Evolutionary conservation across 2,797 vertebrate species (phyloP), one percentile per base, ranked within the genome.

Genomic region (Cuniculus paca): DNA sequence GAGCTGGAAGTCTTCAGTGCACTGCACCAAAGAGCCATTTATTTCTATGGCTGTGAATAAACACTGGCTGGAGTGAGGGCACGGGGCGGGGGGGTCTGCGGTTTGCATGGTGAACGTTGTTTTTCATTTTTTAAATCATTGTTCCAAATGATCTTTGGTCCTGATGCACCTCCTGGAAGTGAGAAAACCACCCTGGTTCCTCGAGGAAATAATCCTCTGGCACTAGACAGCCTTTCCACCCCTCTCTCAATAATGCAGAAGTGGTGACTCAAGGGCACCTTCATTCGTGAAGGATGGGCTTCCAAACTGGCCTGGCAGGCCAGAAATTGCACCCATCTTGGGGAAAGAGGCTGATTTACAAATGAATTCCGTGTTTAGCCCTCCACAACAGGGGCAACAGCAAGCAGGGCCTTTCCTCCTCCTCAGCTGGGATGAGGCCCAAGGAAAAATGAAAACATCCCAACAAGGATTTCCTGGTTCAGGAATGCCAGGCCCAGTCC

Each of bases 381-480:
- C 89, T 94, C 82, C 36, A 70, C 82, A 61, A 26, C 42, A 74
- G 36, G 86, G 52, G 50, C 60, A 11, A 72, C 3, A 8, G 28
- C 36, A n/a, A 14, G 87, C 72, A 3, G 10, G 63, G 52, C 74
- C 72, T 86, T 75, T 78, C 86, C 82, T 85, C 80, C 56, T 34
- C 56, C 65, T 74, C 56, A 10, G 72, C 77, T 26, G 60, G 54
- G 70, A 93, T 5, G 50, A 94, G 88, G 78, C 82, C 84, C 70
- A 68, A 52, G 78, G 60, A 89, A 85, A 70, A 77, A 39, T 4
- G 56, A 86, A 75, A 80, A 90, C 75, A 74, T 77, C 88, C 12
- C 94, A 54, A 85, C 79, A 84, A 81, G 80, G 78, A 95, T 94
- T 92, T 96, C 96, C 96, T 79, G 90, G 56, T 60, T 95, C 48